A percentile compares a stretch with the other conserved stretches of the same genome.
Evolutionary conservation across 2,113 vertebrate genomes (phyloP).

Genomic region (Pseudorhombus dupliciocellatus): DNA sequence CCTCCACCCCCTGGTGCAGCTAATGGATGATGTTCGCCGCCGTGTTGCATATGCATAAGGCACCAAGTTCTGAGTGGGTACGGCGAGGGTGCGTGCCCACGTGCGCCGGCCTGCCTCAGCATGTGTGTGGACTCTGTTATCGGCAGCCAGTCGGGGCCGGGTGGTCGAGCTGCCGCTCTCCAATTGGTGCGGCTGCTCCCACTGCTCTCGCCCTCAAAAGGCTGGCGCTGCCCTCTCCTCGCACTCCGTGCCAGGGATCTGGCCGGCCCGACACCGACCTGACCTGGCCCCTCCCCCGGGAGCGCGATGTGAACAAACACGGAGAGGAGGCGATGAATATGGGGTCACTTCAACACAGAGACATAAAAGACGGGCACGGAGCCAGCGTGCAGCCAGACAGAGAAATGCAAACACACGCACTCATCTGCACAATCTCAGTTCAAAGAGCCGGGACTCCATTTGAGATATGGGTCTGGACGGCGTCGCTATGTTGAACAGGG

Average conservation of each 20-base stretch:
- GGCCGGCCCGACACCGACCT: conserved; percentile 17
- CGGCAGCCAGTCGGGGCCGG: conserved; percentile 27
- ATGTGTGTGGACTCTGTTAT: conserved; percentile 36
- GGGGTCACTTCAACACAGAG: conserved; percentile 6
- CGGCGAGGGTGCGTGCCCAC: conserved; percentile 4
- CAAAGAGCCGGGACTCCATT: conserved; percentile 55
- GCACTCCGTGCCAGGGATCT: conserved; percentile 47
- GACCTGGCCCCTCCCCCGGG: conserved; percentile 34
- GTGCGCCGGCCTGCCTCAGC: conserved; percentile 25
- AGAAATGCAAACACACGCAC: conserved; percentile 6
- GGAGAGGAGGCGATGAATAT: neutral
- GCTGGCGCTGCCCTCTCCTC: conserved; percentile 43
- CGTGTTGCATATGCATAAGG: conserved; percentile 64
- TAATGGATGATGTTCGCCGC: conserved; percentile 55
- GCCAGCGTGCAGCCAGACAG: neutral
- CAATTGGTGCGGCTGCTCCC: conserved; percentile 52
- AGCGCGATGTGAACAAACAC: conserved; percentile 7
- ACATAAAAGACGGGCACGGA: conserved; percentile 33
- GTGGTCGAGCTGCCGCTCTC: conserved; percentile 32
- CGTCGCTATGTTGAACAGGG: conserved; percentile 56
- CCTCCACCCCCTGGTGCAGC: conserved; percentile 46
- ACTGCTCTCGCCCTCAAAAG: conserved; percentile 27
- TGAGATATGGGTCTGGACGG: conserved; percentile 64
- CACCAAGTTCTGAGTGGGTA: conserved; percentile 40
- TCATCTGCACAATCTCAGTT: conserved; percentile 38